A percentile compares a stretch with the other conserved stretches of the same genome.
Conservation (phyloP, 2,888 invertebrate species). For the Coelopa pilipes region DNA sequence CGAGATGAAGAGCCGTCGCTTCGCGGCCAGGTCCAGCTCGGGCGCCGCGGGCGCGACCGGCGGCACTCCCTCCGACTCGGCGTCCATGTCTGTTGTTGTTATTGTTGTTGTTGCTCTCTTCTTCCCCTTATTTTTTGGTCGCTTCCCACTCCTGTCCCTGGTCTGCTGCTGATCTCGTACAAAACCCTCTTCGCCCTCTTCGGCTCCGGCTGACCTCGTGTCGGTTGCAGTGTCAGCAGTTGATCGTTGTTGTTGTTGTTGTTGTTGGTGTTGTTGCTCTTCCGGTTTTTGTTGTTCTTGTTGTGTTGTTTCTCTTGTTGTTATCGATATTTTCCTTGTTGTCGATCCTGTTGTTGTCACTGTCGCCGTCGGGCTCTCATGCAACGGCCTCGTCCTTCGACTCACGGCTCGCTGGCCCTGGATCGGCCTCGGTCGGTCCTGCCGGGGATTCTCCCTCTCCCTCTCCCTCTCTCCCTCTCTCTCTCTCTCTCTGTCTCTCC, state of each 20-base stretch:
- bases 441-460: neutral
- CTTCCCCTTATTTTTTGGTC: too few species aligned
- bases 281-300: neutral
- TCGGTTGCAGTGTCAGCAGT: too few species aligned
- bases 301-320: too few species aligned
- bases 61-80: conserved; percentile 65
- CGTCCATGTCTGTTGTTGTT: conserved; percentile 58
- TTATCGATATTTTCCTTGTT: conserved; percentile 34
- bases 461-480: neutral
- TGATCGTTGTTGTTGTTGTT: neutral
- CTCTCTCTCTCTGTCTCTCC: neutral
- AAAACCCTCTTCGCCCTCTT: too few species aligned
- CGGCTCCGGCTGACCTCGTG: too few species aligned
- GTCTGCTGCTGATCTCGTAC: too few species aligned
- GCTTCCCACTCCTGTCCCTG: too few species aligned
- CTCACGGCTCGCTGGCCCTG: neutral
- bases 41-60: conserved; percentile 55
- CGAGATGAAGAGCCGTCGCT: conserved; percentile 70
- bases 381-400: neutral
- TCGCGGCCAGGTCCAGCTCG: conserved; percentile 68
- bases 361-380: neutral
- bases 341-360: conserved; percentile 6
- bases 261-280: neutral
- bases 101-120: neutral
- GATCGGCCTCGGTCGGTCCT: neutral